Conservation (phyloP, 2,888 invertebrate species). For the Malthinus flaveolus region DNA sequence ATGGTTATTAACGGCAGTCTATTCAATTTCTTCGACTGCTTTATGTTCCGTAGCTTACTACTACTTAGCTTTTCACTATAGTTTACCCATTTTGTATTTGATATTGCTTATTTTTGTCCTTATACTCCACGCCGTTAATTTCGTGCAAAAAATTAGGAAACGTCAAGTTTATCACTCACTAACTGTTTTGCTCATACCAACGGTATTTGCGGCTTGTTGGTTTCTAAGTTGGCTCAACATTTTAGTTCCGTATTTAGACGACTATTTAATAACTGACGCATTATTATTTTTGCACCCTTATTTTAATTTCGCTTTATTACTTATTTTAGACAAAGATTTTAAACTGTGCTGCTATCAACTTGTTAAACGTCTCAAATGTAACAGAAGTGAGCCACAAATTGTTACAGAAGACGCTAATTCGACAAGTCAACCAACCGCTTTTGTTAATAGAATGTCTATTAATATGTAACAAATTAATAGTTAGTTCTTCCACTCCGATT, state of each 20-base stretch:
- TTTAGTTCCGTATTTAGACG: not conserved
- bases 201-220: conserved; percentile 16
- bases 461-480: no score
- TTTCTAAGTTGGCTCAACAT: conserved; percentile 19
- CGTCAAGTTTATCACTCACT: conserved; percentile 13
- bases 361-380: conserved; percentile 3
- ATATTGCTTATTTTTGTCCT: conserved; percentile 8
- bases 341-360: conserved; percentile 12
- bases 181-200: conserved; percentile 12
- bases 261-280: conserved; percentile 14
- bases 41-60: conserved; percentile 12
- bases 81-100: conserved; percentile 9
- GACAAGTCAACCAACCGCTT: not conserved
- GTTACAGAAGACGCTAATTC: not conserved
- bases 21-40: conserved; percentile 11
- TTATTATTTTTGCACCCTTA: conserved; percentile 17
- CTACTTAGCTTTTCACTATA: conserved; percentile 19
- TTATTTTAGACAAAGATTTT: conserved; percentile 15
- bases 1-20: conserved; percentile 14
- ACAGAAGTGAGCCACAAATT: not conserved
- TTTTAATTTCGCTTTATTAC: conserved; percentile 11
- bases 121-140: conserved; percentile 8
- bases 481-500: no score
- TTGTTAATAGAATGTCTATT: not conserved
- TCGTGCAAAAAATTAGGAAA: conserved; percentile 11